These are phyloP conservation scores for Chamaedrilus cognettii DNA, from an alignment of 2,888 invertebrate genomes.

Conservation along the genomic window DNA sequence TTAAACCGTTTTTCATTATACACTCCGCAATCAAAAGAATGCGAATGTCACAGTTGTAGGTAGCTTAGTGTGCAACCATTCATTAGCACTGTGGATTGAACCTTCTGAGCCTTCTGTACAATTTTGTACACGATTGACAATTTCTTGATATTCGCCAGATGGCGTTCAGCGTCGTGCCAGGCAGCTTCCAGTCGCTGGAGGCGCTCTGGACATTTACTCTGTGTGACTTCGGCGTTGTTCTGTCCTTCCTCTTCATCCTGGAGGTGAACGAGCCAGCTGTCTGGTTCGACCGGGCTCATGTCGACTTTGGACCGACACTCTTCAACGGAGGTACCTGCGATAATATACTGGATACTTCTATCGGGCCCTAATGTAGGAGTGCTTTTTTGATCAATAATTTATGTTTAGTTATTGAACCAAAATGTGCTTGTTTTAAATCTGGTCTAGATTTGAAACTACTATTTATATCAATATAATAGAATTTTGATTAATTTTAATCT, in stretches of 20 bases:
- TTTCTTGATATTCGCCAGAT: too few species aligned
- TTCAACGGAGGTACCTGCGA: not conserved
- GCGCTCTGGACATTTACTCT: not conserved
- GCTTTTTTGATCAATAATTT: not conserved
- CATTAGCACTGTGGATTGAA: too few species aligned
- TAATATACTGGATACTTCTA: not conserved
- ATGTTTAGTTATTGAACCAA: not conserved
- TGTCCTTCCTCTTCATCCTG: not conserved
- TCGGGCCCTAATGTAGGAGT: too few species aligned
- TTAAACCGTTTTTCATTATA: too few species aligned
- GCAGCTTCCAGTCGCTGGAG: not conserved
- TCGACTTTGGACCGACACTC: not conserved
- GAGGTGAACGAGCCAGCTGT: not conserved
- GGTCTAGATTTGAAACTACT: not conserved
- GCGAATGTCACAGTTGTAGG: too few species aligned
- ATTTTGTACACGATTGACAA: too few species aligned
- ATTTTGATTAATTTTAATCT: too few species aligned
- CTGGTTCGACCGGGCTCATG: constrained; percentile 6
- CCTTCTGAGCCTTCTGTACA: too few species aligned
- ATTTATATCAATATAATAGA: not conserved
- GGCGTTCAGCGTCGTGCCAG: not conserved
- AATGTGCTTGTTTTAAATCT: not conserved
- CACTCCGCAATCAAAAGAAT: too few species aligned
- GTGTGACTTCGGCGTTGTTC: not conserved
- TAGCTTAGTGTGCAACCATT: too few species aligned